Base-by-base conservation (phyloP, 2,113 vertebrate genomes). In the Nestor notabilis region DNA sequence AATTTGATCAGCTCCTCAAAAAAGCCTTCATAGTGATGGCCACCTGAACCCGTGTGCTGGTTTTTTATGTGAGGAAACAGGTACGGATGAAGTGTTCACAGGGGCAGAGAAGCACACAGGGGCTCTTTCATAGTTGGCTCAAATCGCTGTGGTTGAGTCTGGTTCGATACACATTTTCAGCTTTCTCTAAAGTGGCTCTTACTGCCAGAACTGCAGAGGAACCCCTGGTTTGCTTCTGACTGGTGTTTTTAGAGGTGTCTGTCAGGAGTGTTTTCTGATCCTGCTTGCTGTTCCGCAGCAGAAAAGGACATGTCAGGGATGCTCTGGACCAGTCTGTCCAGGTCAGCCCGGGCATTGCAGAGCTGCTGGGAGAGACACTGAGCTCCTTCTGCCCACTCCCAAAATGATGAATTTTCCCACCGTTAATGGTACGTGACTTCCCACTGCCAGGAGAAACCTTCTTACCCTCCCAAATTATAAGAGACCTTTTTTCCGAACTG, bases 1-100 rank as follows among this genome's bases (percentile, higher is more conserved):
- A 46, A 7, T 56, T 19, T 69, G 44, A 81, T 46, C 17, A 60
- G 50, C 8, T 90, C 27, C 46, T 24, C 16, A 33, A 21, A 65
- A 63, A 82, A 55, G 1, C 17, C n/a, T 84, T 90, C 0, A 1
- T 31, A 74, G 11, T 6, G 17, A 33, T 56, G 5, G 4, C 37
- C 33, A 25, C 23, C 52, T n/a, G 31, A 68, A 76, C 35, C 27
- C n/a, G 52, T 0, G 0, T 43, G 23, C 14, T 82, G 74, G 5
- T 7, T 25, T 64, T 71, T 9, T 69, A 12, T 8, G 7, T 20
- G 23, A 64, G 37, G 46, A 79, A 75, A 63, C 15, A 39, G 37
- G 50, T 10, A 35, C 0, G 4, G 12, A 31, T 12, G 24, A 69
- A 90, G 18, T 0, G 2, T 52, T 81, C 29, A 74, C 14, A 41